phyloP scores from a whole-genome alignment of 2,113 vertebrate genomes.

The Hippocampus abdominalis region DNA sequence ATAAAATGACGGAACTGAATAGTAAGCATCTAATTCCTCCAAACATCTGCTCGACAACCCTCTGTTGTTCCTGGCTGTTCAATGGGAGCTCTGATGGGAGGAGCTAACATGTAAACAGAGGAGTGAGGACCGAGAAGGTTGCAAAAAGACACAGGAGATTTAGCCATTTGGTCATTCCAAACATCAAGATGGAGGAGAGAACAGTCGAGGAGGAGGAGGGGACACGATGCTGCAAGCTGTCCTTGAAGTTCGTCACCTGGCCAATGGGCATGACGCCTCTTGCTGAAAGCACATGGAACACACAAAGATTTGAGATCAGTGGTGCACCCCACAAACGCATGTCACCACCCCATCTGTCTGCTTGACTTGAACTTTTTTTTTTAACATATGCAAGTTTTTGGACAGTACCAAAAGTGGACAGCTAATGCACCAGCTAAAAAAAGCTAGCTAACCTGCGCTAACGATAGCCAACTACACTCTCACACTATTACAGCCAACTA shows the following conservation, averaged over 20 bases:
- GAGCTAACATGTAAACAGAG: not conserved
- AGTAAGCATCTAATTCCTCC: not conserved
- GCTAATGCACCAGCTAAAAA: too few species aligned
- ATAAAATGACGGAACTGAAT: not conserved
- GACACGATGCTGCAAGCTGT: conserved; percentile 18
- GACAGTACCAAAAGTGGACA: too few species aligned
- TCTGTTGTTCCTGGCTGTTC: not conserved
- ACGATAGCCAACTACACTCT: too few species aligned
- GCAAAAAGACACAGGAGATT: not conserved
- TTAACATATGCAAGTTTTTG: not conserved
- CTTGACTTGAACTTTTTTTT: too few species aligned
- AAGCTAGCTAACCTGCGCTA: too few species aligned
- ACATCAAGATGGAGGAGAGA: not conserved
- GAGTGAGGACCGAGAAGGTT: not conserved
- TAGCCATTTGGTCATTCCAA: not conserved
- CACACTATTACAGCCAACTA: too few species aligned
- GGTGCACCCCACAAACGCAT: conserved; percentile 34
- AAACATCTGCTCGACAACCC: not conserved
- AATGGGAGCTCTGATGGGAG: not conserved
- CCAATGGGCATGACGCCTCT: conserved; percentile 10
- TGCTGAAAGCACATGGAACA: conserved; percentile 47
- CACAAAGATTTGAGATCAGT: conserved; percentile 43
- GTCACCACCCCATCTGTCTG: conserved; percentile 6
- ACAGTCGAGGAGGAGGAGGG: not conserved
- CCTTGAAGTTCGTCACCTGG: conserved; percentile 40